These are phyloP conservation scores for Parauchenoglanis punctatus DNA, from an alignment of 2,797 vertebrate genomes.

Conservation along the genomic window DNA sequence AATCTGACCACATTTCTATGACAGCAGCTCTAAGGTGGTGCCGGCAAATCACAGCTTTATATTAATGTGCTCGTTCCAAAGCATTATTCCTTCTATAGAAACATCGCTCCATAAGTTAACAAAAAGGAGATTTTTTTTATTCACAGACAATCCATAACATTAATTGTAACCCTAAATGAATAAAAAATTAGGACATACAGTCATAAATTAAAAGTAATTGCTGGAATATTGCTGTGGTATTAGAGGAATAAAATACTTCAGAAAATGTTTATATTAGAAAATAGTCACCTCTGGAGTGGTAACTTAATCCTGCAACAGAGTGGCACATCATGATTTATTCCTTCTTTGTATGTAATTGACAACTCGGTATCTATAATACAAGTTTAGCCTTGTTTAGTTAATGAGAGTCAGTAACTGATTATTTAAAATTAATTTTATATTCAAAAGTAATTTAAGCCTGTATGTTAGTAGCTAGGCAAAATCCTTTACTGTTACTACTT, in stretches of 20 bases:
- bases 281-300: background rate
- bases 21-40: background rate
- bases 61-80: background rate
- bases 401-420: background rate
- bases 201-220: background rate
- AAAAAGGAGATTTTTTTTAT: background rate
- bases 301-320: background rate
- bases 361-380: background rate
- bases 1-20: background rate
- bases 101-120: background rate
- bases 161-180: background rate
- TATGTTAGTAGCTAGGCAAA: background rate
- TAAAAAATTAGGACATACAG: background rate
- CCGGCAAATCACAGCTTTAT: background rate
- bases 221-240: background rate
- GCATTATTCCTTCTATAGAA: background rate
- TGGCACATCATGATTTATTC: background rate
- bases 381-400: background rate
- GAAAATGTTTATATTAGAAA: background rate
- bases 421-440: background rate
- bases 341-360: background rate
- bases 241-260: background rate
- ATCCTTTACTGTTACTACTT: background rate
- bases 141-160: background rate
- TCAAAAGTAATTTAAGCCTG: background rate